These are phyloP conservation scores for Agrotis exclamationis DNA, from an alignment of 2,888 invertebrate species.

Conservation along the genomic window DNA sequence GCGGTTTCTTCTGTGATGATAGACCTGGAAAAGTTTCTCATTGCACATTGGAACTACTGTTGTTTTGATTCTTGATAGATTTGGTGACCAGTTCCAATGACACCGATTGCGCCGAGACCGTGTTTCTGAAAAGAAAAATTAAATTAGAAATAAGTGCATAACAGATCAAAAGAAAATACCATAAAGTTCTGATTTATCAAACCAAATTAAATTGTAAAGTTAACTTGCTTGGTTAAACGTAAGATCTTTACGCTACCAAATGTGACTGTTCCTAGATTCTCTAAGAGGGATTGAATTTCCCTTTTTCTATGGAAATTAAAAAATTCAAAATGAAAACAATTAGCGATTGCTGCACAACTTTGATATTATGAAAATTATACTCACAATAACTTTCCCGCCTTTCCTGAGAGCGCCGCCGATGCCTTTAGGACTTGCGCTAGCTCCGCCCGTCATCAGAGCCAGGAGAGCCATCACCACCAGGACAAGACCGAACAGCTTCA, in stretches of 20 bases:
- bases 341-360: neutral
- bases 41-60: neutral
- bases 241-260: no score
- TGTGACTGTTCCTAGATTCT: no score
- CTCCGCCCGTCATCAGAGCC: conserved; percentile 44
- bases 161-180: no score
- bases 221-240: no score
- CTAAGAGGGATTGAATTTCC: no score
- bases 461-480: conserved; percentile 45
- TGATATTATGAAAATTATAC: conserved; percentile 33
- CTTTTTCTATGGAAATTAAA: neutral
- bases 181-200: neutral
- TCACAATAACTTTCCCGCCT: conserved; percentile 68
- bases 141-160: neutral
- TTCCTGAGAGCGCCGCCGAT: conserved; percentile 61
- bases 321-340: neutral
- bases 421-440: conserved; percentile 45
- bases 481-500: conserved; percentile 47
- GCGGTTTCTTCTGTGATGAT: conserved; percentile 34
- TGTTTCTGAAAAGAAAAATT: conserved; percentile 45
- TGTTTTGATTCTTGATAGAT: conserved; percentile 64
- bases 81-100: conserved; percentile 68
- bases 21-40: no score
- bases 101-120: conserved; percentile 66
- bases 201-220: no score